Evolutionary conservation across 2,113 vertebrate genomes (phyloP), one percentile per base, ranked within the genome.

Genomic region (Cichladusa arquata): DNA sequence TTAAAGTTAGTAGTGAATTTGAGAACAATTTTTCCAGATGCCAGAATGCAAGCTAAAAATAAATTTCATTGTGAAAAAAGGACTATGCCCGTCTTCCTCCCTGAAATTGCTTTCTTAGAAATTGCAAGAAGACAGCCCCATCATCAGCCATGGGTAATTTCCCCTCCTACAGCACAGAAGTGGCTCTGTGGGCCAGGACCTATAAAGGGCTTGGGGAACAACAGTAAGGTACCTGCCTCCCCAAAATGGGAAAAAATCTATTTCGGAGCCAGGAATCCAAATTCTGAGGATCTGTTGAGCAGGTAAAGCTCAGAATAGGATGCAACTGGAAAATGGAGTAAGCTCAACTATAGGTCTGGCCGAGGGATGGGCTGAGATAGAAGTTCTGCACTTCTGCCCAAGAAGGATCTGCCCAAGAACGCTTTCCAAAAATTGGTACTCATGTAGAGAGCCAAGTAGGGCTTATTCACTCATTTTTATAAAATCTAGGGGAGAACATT

Each of bases 41-140:
- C 23, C 80, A 92, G 64, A 80, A 90, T 72, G 40, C 10, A 79
- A 88, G 23, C 44, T 94, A 87, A 93, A 94, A 95, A 90, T 93
- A 79, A 65, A 65, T 73, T 79, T 62, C 38, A 44, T 56, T 71
- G 65, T 72, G 78, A 66, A 64, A 81, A 92, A 85, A 87, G 48
- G 42, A 58, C 67, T 38, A 8, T 86, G 45, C 15, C 62, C 50
- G 33, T 58, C 79, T 85, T 88, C 53, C 36, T 53, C 53, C 67
- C 70, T 69, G 81, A 85, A 96, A 90, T 50, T 72, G 33, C 40
- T 48, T 53, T 79, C 50, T 90, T 58, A 34, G 74, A 82, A 90
- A 82, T 61, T 45, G 48, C 42, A 84, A 67, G 44, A 56, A 66
- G 65, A 64, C 47, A 80, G 54, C 24, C 40, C 53, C 58, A 69